Conservation (phyloP, 2,797 vertebrate species). For the Phylloscopus collybita region DNA sequence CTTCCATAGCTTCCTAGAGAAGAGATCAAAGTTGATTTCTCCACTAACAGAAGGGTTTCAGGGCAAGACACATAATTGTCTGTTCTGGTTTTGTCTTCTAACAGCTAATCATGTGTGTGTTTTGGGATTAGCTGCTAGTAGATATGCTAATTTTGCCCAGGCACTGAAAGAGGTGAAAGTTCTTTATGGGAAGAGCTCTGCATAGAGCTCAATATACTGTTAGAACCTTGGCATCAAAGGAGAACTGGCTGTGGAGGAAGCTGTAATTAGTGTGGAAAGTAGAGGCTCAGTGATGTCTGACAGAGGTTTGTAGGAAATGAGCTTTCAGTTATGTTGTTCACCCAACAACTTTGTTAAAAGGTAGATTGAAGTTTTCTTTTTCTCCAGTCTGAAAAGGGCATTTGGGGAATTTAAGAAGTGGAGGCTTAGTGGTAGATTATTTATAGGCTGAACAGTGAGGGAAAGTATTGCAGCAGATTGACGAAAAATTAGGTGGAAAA, state of each 20-base stretch:
- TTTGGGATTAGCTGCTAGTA: background rate
- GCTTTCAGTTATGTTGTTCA: background rate
- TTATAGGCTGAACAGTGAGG: background rate
- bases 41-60: background rate
- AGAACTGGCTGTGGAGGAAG: background rate
- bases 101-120: background rate
- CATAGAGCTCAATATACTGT: background rate
- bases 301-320: background rate
- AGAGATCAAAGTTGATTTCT: background rate
- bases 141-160: background rate
- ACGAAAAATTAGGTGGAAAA: constrained; percentile 11
- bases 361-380: background rate
- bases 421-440: background rate
- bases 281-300: background rate
- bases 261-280: background rate
- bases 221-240: background rate
- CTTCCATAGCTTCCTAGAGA: background rate
- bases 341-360: constrained; percentile 11
- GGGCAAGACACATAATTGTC: background rate
- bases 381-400: background rate
- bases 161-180: background rate
- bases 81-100: background rate
- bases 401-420: constrained; percentile 1
- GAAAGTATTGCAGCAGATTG: background rate
- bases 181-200: background rate